These are phyloP conservation scores for Lepidurus arcticus DNA, from an alignment of 1,140 invertebrate species.

Conservation along the genomic window DNA sequence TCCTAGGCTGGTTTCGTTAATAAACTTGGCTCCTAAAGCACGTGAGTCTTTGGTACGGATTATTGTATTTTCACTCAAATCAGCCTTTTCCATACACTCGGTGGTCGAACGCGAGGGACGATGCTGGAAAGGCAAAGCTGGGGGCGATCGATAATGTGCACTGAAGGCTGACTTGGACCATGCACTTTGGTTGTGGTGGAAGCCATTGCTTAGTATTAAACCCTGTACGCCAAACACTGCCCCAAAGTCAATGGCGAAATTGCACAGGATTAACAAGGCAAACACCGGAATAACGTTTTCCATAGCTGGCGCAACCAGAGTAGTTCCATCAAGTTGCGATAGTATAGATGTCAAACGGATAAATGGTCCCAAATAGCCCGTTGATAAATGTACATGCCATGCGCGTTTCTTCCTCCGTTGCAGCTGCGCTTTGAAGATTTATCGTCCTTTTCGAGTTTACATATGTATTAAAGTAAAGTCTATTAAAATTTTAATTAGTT, in stretches of 20 bases:
- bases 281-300: neutral
- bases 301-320: neutral
- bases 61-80: slow-evolving; percentile 79
- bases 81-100: slow-evolving; percentile 61
- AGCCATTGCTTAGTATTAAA: neutral
- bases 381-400: too few species aligned
- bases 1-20: slow-evolving; percentile 74
- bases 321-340: neutral
- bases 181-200: neutral
- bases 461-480: too few species aligned
- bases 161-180: neutral
- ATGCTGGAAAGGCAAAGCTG: neutral
- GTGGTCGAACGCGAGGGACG: neutral
- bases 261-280: neutral
- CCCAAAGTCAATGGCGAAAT: neutral
- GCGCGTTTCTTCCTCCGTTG: too few species aligned
- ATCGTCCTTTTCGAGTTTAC: too few species aligned
- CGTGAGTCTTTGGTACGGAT: slow-evolving; percentile 82
- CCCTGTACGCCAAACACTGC: neutral
- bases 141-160: neutral
- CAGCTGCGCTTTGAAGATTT: too few species aligned
- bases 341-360: neutral
- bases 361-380: neutral
- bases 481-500: too few species aligned
- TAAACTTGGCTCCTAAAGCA: slow-evolving; percentile 77